phyloP scores from a whole-genome alignment of 2,888 invertebrate genomes.

The Temnothorax rugatulus region DNA sequence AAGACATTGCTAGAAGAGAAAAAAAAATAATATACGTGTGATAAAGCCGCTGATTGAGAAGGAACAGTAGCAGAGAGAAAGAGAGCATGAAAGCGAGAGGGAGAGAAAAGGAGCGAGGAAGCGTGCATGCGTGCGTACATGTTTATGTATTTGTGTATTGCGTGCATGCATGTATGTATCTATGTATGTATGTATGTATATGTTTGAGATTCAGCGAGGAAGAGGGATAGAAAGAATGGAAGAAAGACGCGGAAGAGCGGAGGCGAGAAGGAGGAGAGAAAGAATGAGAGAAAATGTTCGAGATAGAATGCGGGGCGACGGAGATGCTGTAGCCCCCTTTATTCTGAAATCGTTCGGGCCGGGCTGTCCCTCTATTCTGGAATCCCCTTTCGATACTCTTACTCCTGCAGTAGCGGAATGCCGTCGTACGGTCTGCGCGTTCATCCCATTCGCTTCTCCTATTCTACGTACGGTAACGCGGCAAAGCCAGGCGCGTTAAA shows the following conservation, averaged over 20 bases:
- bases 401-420: neutral
- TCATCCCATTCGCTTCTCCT: neutral
- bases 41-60: conserved; percentile 62
- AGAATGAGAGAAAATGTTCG: conserved; percentile 30
- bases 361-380: neutral
- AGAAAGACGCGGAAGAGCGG: neutral
- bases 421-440: neutral
- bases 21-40: conserved; percentile 60
- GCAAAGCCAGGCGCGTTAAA: neutral
- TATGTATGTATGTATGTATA: conserved; percentile 21
- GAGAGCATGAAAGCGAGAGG: conserved; percentile 53
- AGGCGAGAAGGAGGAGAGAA: neutral
- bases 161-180: conserved; percentile 44
- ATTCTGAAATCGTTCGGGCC: neutral
- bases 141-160: conserved; percentile 38
- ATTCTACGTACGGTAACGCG: neutral
- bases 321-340: conserved; percentile 13
- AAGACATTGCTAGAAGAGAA: conserved; percentile 72
- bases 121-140: conserved; percentile 26
- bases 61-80: conserved; percentile 44
- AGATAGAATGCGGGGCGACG: conserved; percentile 4
- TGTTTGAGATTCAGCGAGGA: conserved; percentile 19
- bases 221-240: conserved; percentile 52
- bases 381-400: neutral
- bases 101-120: conserved; percentile 46